Evolutionary conservation across 1,140 invertebrate genomes (phyloP), one percentile per base, ranked within the genome.

Genomic region (Neuroterus valhalla): DNA sequence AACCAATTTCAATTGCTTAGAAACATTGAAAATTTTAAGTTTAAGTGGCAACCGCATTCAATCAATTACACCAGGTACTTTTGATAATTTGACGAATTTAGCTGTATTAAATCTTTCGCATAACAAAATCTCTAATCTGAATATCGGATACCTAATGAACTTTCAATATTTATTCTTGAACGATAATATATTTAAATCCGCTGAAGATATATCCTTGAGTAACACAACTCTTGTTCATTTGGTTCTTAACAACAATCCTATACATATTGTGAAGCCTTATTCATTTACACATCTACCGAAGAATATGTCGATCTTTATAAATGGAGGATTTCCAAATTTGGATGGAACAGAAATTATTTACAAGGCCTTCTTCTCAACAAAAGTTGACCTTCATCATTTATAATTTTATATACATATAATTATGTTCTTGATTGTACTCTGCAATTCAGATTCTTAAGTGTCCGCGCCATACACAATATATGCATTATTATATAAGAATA

Each of bases 221-320:
- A 50, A 50, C 11, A 50, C 48, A 50, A 52, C 66, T 5, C 38
- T 76, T 8, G 42, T 68, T 12, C 3, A 42, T 15, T 44, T 73
- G 21, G 14, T 67, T 26, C 45, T 72, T 11, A 2, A 14, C 42
- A 12, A 43, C 10, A 71, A 55, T 55, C 46, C 45, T 15, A 19
- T 55, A 26, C 19, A 10, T 4, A 5, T 10, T 42, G 21, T 71
- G 17, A 71, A 55, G 21, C 48, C 48, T 5, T 10, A n/a, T 19
- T 19, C 17, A 21, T 50, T 50, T n/a, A 4, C 17, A 19, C 21
- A 6, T 19, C 21, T 50, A 2, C 2, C 48, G 1, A 19, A 50
- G 5, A 21, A 50, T 21, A 21, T 11, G 17, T 19, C 48, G 19
- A 50, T 50, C 10, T n/a, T 50, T 10, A 19, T 50, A 6, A 50